Base-by-base conservation (phyloP, 2,888 invertebrate species). In the Eustalomyia histrio region DNA sequence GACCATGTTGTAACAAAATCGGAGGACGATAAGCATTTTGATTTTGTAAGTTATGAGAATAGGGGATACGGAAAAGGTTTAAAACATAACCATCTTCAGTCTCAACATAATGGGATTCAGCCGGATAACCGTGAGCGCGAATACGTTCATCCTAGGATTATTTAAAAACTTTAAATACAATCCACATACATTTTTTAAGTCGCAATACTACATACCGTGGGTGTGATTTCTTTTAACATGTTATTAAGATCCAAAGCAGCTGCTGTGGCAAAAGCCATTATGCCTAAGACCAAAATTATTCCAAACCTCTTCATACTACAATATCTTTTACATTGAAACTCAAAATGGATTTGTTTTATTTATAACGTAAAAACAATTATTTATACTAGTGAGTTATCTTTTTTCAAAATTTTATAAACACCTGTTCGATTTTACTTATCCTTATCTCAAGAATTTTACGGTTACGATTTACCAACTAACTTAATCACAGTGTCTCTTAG, bases 31-130 rank as follows among this genome's bases (percentile, higher is more conserved):
- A 47, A 47, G 85, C 80, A 91, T 90, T 63, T 82, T 86, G 55
- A 39, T 88, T 88, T 9, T 83, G 53, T 72, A 86, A 72, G 18
- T 87, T 88, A 60, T 71, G 53, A 3, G 88, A 88, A 65, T 87
- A 88, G 0, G 90, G 89, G 57, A 90, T 88, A 35, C 90, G 88
- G 79, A 88, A 89, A 21, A 90, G 73, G 3, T 86, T 87, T 53
- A 90, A 76, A 21, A 86, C 76, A 61, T 90, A 90, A 53, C 89
- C 89, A 80, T 90, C 89, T 4, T 69, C 74, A n/a, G 89, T 89
- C 60, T 83, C 75, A 14, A 89, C 85, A 63, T 68, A 52, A 47
- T 96, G 95, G 0, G 93, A 92, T 89, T 96, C 95, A 0, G 94
- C 92, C 0, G 92, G 91, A 87, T 95, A 96, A 9, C 89, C 89